Evolutionary conservation across 2,113 vertebrate genomes (phyloP), one percentile per base, ranked within the genome.

Genomic region (Sturnira hondurensis): DNA sequence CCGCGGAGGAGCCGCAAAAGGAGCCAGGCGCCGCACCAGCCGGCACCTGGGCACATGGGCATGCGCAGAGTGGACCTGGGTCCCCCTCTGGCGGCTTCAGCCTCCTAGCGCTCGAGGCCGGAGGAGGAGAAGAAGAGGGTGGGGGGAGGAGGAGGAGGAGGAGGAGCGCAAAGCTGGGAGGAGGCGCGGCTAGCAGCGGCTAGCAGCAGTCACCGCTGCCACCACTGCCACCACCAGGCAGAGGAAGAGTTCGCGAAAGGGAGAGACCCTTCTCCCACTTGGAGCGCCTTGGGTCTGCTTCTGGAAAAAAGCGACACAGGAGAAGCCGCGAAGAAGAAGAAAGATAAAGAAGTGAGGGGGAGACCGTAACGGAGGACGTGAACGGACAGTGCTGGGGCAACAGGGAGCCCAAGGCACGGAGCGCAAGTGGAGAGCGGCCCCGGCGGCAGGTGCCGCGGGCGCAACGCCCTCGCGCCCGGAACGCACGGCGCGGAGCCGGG

Each of bases 171-270:
- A n/a, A 54, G 73, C 58, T 15, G 33, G 19, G 47, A 86, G 74
- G 92, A 93, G 95, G 93, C 71, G 85, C 36, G 65, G 83, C 86
- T 54, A 77, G 86, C 94, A 1, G 85, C 36, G 65, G 83, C 86
- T 54, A 77, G 86, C 94, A 1, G 90, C 56, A 31, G 94, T 95
- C 88, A 0, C 78, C 78, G 90, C 56, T n/a, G 94, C 96, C 91
- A 0, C 78, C 78, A 97, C 86, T 91, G 97, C 96, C 97, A 67
- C 93, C 97, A 70, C 70, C 96, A 81, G 97, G 97, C 96, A 33
- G 87, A 76, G 80, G 43, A 24, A 58, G 95, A 95, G 96, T 91
- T 88, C 5, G 41, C 28, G 70, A 50, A 86, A 93, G 84, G 89
- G 13, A 89, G 17, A n/a, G 93, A 68, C 86, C 91, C 73, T 88